These are phyloP conservation scores for Elysia crispata DNA, from an alignment of 2,888 invertebrate genomes.

Conservation along the genomic window DNA sequence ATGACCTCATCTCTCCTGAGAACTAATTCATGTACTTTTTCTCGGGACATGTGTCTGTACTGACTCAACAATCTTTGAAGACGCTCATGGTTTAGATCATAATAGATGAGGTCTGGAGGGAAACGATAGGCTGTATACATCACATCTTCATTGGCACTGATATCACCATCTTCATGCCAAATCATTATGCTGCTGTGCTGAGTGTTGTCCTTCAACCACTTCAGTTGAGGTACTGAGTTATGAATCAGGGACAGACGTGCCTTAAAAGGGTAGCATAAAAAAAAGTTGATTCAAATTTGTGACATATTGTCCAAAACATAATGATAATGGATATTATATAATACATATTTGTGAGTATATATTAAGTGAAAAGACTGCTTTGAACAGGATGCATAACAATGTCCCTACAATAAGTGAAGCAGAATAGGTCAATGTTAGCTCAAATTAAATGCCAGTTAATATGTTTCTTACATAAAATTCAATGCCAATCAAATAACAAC, in stretches of 20 bases:
- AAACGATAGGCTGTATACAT: conserved; percentile 69
- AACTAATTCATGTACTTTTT: conserved; percentile 61
- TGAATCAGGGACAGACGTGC: conserved; percentile 66
- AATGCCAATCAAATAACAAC: not conserved
- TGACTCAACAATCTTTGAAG: conserved; percentile 57
- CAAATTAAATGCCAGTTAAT: too few species aligned
- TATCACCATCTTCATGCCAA: conserved; percentile 59
- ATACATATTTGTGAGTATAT: too few species aligned
- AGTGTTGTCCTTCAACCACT: conserved; percentile 71
- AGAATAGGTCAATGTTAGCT: too few species aligned
- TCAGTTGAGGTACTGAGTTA: conserved; percentile 71
- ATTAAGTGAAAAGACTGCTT: too few species aligned
- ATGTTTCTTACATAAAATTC: not conserved
- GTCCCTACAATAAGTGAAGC: too few species aligned
- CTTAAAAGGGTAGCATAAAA: conserved; percentile 41
- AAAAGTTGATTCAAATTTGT: not conserved
- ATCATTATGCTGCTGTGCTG: conserved; percentile 64
- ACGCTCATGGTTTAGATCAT: conserved; percentile 62
- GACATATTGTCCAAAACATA: too few species aligned
- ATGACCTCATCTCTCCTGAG: conserved; percentile 62
- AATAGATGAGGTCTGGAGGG: conserved; percentile 64
- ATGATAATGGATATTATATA: too few species aligned
- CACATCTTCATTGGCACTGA: conserved; percentile 57
- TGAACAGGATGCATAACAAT: too few species aligned
- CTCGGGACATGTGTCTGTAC: conserved; percentile 61